phyloP scores from a whole-genome alignment of 2,113 vertebrate species.

The Macrotus californicus region DNA sequence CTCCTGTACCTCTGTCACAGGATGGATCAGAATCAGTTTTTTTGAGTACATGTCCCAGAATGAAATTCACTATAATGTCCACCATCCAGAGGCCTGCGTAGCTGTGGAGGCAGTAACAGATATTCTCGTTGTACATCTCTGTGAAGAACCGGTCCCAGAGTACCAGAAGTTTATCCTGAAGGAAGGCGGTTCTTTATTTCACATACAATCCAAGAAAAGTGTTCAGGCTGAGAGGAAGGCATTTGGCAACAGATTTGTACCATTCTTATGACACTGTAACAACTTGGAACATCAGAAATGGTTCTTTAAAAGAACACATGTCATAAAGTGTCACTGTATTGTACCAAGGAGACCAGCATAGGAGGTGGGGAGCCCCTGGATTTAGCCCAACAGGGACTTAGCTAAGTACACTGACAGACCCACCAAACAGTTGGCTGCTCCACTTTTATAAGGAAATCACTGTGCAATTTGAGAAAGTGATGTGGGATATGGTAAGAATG shows the following conservation, averaged over 20 bases:
- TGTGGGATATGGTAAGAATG: slow-evolving; percentile 38
- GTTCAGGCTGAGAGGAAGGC: slow-evolving; percentile 82
- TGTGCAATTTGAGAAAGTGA: slow-evolving; percentile 50
- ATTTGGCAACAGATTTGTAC: slow-evolving; percentile 79
- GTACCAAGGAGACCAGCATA: not conserved
- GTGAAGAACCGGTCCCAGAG: slow-evolving; percentile 80
- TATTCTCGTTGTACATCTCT: slow-evolving; percentile 84
- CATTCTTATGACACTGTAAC: slow-evolving; percentile 84
- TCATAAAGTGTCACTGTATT: slow-evolving; percentile 14
- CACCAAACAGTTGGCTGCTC: slow-evolving; percentile 32
- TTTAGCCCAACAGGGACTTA: slow-evolving; percentile 24
- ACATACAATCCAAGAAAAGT: slow-evolving; percentile 86
- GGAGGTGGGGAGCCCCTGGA: not conserved
- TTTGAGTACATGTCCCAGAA: slow-evolving; percentile 89
- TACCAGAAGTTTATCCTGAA: slow-evolving; percentile 90
- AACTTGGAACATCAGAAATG: slow-evolving; percentile 86
- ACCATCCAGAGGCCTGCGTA: slow-evolving; percentile 87
- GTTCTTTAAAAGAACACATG: slow-evolving; percentile 89
- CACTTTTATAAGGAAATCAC: slow-evolving; percentile 65
- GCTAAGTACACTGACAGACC: not conserved
- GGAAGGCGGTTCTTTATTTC: slow-evolving; percentile 88
- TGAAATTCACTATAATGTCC: slow-evolving; percentile 92
- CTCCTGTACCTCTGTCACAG: slow-evolving; percentile 93
- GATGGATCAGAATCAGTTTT: slow-evolving; percentile 99
- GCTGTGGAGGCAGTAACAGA: slow-evolving; percentile 81